Conservation (phyloP, 1,140 invertebrate genomes). For the Diplogasteroides magnus region DNA sequence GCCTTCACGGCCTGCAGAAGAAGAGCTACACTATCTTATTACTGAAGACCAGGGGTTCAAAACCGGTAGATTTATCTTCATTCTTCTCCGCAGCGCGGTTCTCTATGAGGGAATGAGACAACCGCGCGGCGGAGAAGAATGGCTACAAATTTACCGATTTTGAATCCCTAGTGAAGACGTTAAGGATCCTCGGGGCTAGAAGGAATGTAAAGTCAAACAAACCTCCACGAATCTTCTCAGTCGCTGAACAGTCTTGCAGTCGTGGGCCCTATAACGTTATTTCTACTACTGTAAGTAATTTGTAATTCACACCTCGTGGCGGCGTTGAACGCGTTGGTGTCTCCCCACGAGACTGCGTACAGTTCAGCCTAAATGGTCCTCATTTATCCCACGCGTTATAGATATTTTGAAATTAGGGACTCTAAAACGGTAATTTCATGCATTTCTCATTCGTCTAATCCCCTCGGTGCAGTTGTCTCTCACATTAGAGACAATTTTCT, state of each 20-base stretch:
- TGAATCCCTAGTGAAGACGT: too few relatives aligned
- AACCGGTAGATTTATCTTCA: too few relatives aligned
- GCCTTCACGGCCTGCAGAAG: slow-evolving; percentile 31
- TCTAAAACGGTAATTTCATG: neutral
- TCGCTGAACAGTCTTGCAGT: neutral
- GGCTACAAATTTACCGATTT: too few relatives aligned
- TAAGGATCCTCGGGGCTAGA: too few relatives aligned
- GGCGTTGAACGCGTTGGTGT: neutral
- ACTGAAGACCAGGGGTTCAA: too few relatives aligned
- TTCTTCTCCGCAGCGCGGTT: too few relatives aligned
- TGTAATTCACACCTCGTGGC: neutral
- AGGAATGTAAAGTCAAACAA: too few relatives aligned
- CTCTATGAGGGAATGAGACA: too few relatives aligned
- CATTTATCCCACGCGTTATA: neutral
- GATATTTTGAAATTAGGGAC: neutral
- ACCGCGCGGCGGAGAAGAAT: too few relatives aligned
- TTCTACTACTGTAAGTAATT: neutral
- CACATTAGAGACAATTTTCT: too few relatives aligned
- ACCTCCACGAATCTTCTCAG: neutral
- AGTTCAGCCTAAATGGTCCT: neutral
- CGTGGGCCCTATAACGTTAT: neutral
- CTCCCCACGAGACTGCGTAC: neutral
- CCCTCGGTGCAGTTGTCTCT: too few relatives aligned
- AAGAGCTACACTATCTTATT: too few relatives aligned
- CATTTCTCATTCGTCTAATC: neutral